phyloP scores from a whole-genome alignment of 2,113 vertebrate genomes.

The Athene cunicularia region DNA sequence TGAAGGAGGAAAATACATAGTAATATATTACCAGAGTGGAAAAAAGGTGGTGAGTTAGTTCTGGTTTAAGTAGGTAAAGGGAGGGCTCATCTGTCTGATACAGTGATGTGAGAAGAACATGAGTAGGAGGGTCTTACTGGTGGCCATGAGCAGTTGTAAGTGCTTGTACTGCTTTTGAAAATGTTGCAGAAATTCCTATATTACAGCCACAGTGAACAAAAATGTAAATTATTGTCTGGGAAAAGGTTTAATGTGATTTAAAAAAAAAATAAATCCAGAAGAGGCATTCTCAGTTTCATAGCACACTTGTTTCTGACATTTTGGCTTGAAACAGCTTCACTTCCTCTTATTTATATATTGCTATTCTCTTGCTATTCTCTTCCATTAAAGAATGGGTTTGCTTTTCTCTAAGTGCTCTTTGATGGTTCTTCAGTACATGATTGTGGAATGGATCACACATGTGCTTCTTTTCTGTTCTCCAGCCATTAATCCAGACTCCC shows the following conservation, averaged over 20 bases:
- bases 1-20: not conserved
- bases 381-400: not conserved
- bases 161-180: not conserved
- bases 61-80: not conserved
- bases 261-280: not conserved
- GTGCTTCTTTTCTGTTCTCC: not conserved
- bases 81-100: too few species aligned
- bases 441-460: not conserved
- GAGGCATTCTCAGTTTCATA: not conserved
- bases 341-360: not conserved
- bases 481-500: not conserved
- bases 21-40: not conserved
- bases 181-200: not conserved
- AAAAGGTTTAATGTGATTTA: not conserved
- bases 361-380: too few species aligned
- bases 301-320: not conserved
- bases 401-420: not conserved
- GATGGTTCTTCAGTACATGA: not conserved
- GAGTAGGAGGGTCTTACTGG: not conserved
- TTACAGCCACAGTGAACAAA: not conserved
- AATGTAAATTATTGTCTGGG: not conserved
- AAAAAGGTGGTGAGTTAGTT: not conserved
- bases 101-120: not conserved
- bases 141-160: not conserved
- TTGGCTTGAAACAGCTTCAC: not conserved